These are phyloP conservation scores for Chromoteleia sp. DNA, from an alignment of 2,888 invertebrate species.

Conservation along the genomic window DNA sequence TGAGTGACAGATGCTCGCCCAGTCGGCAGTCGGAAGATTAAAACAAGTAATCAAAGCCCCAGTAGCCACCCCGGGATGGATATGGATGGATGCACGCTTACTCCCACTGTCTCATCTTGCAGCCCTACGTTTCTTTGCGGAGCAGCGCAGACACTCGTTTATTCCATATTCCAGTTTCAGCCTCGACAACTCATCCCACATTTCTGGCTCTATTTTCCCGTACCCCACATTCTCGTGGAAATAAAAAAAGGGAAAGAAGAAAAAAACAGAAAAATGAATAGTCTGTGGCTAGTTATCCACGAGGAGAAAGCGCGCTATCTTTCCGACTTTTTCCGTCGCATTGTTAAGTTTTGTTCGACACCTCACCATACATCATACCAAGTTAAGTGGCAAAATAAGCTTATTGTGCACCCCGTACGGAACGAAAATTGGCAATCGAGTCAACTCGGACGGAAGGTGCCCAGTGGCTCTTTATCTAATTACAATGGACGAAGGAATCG, in stretches of 20 bases:
- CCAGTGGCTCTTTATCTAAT: constrained; percentile 24
- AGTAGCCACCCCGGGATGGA: constrained; percentile 80
- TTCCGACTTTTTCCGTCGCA: constrained; percentile 45
- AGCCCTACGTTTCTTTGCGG: constrained; percentile 51
- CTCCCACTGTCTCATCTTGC: constrained; percentile 68
- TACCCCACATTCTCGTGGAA: constrained; percentile 53
- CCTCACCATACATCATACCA: constrained; percentile 43
- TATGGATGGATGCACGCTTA: constrained; percentile 82
- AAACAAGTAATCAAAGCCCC: constrained; percentile 85
- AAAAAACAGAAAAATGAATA: constrained; percentile 41
- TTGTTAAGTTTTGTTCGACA: constrained; percentile 51
- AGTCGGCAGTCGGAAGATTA: constrained; percentile 84
- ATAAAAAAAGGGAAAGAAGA: constrained; percentile 31
- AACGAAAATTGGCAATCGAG: constrained; percentile 46
- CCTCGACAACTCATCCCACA: constrained; percentile 56
- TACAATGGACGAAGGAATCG: constrained; percentile 22
- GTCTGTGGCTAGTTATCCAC: constrained; percentile 53
- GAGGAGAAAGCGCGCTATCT: constrained; percentile 37
- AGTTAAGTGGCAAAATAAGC: constrained; percentile 60
- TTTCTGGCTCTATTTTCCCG: constrained; percentile 44
- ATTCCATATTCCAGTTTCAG: constrained; percentile 59
- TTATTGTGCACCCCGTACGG: constrained; percentile 11
- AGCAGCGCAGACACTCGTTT: constrained; percentile 60
- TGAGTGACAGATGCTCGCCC: constrained; percentile 85
- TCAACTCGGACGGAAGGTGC: constrained; percentile 20